Percentiles rank a stretch among this genome's conserved stretches.
phyloP scores from a whole-genome alignment of 2,797 vertebrate species.

The Oceanodroma leucorhoa region DNA sequence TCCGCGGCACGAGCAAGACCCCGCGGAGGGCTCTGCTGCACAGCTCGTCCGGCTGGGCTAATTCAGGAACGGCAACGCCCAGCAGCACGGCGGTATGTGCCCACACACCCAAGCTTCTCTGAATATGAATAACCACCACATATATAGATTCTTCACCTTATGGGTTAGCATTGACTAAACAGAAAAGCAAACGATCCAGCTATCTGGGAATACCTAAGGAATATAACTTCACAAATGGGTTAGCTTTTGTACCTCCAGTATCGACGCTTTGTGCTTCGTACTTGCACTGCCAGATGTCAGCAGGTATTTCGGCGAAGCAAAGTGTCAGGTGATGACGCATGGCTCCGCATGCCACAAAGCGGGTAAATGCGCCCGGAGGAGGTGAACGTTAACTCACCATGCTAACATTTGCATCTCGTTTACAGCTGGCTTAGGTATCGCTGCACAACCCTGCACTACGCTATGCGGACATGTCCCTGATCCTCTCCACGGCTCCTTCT shows the following conservation, averaged over 20 bases:
- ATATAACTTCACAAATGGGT: background rate
- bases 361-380: background rate
- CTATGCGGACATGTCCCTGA: no score
- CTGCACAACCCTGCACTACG: rapidly evolving
- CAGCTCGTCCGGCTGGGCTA: background rate
- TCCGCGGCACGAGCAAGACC: no score
- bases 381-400: background rate
- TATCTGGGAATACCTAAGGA: background rate
- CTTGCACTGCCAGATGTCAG: background rate
- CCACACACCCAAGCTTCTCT: background rate
- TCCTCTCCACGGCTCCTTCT: background rate
- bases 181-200: background rate
- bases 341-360: rapidly evolving
- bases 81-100: no score
- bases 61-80: background rate
- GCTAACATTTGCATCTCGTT: background rate
- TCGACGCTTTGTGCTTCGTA: no score
- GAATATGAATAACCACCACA: background rate
- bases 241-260: background rate
- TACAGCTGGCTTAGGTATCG: background rate
- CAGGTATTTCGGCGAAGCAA: background rate
- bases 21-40: rapidly evolving
- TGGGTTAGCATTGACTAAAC: background rate
- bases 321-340: background rate
- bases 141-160: background rate